These are phyloP conservation scores for Leiothrix lutea DNA, from an alignment of 2,113 vertebrate species.

Conservation along the genomic window DNA sequence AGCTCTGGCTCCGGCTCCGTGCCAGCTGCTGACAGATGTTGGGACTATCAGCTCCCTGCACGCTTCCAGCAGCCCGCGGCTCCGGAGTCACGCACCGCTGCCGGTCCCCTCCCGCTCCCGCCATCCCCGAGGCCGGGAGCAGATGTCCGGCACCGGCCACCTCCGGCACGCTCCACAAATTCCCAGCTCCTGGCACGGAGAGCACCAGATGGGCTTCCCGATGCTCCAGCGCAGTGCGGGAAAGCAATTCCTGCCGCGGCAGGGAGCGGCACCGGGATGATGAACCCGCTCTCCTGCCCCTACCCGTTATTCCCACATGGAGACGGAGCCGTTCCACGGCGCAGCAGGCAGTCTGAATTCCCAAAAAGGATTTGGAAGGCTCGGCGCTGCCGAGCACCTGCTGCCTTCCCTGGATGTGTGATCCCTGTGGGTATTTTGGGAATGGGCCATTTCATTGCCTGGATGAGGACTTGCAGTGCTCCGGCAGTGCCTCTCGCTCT, in stretches of 20 bases:
- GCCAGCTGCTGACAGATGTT: neutral
- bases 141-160: neutral
- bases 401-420: neutral
- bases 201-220: neutral
- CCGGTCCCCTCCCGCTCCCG: neutral
- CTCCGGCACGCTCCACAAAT: neutral
- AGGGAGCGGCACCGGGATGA: neutral
- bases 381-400: neutral
- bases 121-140: neutral
- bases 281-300: neutral
- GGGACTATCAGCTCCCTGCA: neutral
- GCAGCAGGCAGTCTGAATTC: neutral
- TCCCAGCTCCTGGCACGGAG: neutral
- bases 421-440: neutral
- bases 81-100: neutral
- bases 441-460: neutral
- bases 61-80: neutral
- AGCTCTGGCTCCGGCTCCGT: neutral
- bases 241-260: neutral
- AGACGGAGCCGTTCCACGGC: fast-evolving
- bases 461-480: neutral
- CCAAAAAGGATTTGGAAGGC: neutral
- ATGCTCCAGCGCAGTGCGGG: neutral
- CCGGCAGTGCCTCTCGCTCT: fast-evolving
- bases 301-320: neutral